Conservation (phyloP, 2,797 vertebrate genomes). For the Cichlasoma orientale region DNA sequence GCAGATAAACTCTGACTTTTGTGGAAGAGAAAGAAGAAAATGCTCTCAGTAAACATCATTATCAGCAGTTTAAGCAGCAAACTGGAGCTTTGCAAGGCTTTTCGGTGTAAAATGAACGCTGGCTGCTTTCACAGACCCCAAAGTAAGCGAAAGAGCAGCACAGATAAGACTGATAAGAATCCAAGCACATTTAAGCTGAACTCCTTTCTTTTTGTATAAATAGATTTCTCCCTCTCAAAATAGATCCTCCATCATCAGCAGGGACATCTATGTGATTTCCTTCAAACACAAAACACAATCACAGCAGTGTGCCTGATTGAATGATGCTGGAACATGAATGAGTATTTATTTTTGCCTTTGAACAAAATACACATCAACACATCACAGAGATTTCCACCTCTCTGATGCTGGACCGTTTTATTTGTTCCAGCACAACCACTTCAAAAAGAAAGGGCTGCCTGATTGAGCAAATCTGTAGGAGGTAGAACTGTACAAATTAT, state of each 20-base stretch:
- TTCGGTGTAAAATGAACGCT: not conserved
- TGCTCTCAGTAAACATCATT: not conserved
- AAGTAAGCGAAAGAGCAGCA: slow-evolving; percentile 22
- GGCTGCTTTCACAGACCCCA: not conserved
- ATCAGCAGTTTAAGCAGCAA: not conserved
- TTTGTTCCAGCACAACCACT: slow-evolving; percentile 38
- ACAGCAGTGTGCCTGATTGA: not conserved
- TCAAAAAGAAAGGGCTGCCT: slow-evolving; percentile 27
- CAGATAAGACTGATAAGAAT: slow-evolving; percentile 7
- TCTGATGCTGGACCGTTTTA: slow-evolving; percentile 27
- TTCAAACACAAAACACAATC: slow-evolving; percentile 27
- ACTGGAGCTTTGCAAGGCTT: not conserved
- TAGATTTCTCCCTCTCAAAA: slow-evolving; percentile 34
- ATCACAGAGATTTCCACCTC: slow-evolving; percentile 45
- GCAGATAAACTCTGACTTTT: slow-evolving; percentile 17
- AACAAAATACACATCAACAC: slow-evolving; percentile 40
- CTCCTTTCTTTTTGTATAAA: slow-evolving; percentile 33
- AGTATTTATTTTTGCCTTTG: slow-evolving; percentile 1
- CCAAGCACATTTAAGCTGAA: slow-evolving; percentile 4
- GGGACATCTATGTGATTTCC: slow-evolving; percentile 34
- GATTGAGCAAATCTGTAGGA: slow-evolving; percentile 60
- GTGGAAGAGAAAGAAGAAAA: slow-evolving; percentile 4
- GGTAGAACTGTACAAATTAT: slow-evolving; percentile 62
- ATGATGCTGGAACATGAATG: slow-evolving; percentile 24
- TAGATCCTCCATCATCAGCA: slow-evolving; percentile 28